Evolutionary conservation across 2,113 vertebrate genomes (phyloP).

Genomic region (Isichthys henryi): DNA sequence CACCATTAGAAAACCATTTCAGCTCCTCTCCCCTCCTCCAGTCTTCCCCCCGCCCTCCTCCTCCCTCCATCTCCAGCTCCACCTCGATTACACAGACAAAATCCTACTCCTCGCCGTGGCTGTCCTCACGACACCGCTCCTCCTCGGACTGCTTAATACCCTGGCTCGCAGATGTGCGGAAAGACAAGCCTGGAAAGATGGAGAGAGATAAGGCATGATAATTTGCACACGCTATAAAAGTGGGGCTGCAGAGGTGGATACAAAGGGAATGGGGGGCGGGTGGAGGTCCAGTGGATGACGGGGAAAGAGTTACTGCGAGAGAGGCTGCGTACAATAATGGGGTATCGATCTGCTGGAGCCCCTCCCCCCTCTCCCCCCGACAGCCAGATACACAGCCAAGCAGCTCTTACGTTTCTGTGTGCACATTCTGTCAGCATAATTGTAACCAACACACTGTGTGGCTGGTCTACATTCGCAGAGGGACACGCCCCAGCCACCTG

Average conservation of each 20-base stretch:
- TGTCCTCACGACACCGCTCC: not conserved
- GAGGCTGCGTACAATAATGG: not conserved
- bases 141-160: not conserved
- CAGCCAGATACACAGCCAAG: not conserved
- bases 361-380: not conserved
- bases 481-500: not conserved
- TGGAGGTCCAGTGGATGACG: not conserved
- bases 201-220: not conserved
- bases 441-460: too few species aligned
- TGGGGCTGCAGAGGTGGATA: not conserved
- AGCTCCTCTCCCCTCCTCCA: constrained; percentile 1
- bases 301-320: not conserved
- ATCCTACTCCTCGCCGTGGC: not conserved
- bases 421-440: not conserved
- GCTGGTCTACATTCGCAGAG: not conserved
- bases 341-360: not conserved
- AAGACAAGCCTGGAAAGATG: not conserved
- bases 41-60: not conserved
- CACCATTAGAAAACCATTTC: constrained; percentile 8
- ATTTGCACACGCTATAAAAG: not conserved
- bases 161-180: not conserved
- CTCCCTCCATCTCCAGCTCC: not conserved
- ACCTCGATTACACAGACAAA: not conserved
- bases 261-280: not conserved
- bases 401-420: not conserved